These are phyloP conservation scores for Drosophila kohkoa DNA, from an alignment of 1,140 invertebrate species.

Conservation along the genomic window DNA sequence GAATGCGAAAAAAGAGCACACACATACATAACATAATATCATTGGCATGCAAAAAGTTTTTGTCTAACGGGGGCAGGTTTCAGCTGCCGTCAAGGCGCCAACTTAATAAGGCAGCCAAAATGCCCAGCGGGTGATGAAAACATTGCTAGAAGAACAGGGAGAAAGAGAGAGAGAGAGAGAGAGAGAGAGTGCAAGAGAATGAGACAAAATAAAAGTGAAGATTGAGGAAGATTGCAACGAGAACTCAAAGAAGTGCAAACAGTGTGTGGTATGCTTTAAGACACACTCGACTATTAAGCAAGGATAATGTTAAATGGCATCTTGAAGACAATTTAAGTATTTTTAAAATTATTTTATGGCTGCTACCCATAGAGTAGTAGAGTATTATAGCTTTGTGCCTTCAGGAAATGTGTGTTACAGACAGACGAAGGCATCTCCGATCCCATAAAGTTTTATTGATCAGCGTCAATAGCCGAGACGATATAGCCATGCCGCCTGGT, in stretches of 20 bases:
- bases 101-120: slow-evolving; percentile 76
- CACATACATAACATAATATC: slow-evolving; percentile 30
- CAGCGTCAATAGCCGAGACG: no score
- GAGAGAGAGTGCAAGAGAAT: background rate
- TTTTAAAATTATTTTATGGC: no score
- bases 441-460: no score
- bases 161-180: no score
- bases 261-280: slow-evolving; percentile 25
- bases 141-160: background rate
- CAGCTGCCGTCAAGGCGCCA: slow-evolving; percentile 66
- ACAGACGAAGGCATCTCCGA: no score
- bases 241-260: slow-evolving; percentile 6
- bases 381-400: no score
- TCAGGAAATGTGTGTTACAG: no score
- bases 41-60: slow-evolving; percentile 77
- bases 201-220: background rate
- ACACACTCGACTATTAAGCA: background rate
- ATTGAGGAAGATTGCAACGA: slow-evolving; percentile 5
- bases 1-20: background rate
- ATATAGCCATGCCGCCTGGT: no score
- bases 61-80: slow-evolving; percentile 45
- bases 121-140: slow-evolving; percentile 56
- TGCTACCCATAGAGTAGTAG: no score
- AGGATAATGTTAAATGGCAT: background rate
- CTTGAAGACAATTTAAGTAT: background rate